These are phyloP conservation scores for Ceratina calcarata DNA, from an alignment of 1,140 invertebrate species.

Conservation along the genomic window DNA sequence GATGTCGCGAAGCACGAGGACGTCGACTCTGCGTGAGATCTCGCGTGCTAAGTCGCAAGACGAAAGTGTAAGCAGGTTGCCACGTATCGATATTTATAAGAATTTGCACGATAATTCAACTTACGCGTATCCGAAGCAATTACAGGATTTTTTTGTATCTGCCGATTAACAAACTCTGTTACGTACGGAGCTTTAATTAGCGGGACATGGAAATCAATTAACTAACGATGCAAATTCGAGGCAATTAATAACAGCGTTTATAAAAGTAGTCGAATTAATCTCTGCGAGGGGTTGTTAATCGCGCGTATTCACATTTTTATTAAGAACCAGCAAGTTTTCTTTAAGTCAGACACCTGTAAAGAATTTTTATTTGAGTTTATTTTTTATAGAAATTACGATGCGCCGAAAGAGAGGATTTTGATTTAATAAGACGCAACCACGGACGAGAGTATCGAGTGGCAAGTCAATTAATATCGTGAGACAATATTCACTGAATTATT, in stretches of 20 bases:
- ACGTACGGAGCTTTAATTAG: constrained; percentile 31
- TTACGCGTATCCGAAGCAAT: constrained; percentile 6
- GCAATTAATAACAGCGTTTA: constrained; percentile 10
- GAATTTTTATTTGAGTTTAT: no score
- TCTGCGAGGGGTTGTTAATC: neutral
- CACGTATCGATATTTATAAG: constrained; percentile 52
- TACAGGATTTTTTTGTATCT: neutral
- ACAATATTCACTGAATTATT: no score
- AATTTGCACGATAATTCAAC: constrained; percentile 14
- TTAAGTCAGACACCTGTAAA: no score
- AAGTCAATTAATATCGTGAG: neutral
- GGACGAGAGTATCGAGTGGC: neutral
- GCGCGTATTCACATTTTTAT: neutral
- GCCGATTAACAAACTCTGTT: no score
- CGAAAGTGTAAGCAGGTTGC: constrained; percentile 3
- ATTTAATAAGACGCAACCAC: neutral
- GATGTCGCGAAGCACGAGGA: constrained; percentile 34
- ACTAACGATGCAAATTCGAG: constrained; percentile 1
- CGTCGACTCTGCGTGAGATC: constrained; percentile 57
- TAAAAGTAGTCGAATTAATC: neutral
- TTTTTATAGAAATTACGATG: no score
- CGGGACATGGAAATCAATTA: constrained; percentile 28
- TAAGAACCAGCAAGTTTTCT: no score
- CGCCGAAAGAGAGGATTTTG: no score
- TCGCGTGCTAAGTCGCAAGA: constrained; percentile 45